These are phyloP conservation scores for Trichonephila clavipes DNA, from an alignment of 1,140 invertebrate species.

Conservation along the genomic window DNA sequence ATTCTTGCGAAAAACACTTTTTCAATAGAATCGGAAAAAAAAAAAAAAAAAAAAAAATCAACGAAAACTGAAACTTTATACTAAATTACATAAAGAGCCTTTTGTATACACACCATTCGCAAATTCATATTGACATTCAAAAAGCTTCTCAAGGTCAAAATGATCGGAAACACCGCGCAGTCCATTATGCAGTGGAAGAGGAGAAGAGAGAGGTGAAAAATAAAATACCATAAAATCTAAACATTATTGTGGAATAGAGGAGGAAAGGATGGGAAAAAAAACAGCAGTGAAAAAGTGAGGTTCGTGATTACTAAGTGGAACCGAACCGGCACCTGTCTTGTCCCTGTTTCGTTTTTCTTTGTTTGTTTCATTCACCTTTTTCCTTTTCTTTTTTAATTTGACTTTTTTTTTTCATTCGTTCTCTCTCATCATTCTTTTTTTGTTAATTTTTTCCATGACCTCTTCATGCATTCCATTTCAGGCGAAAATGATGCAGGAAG, in stretches of 20 bases:
- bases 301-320: constrained; percentile 70
- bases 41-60: not conserved
- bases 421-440: constrained; percentile 22
- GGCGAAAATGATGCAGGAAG: constrained; percentile 67
- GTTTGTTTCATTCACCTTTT: constrained; percentile 66
- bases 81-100: not conserved
- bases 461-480: constrained; percentile 68
- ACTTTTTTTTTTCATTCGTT: constrained; percentile 45
- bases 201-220: constrained; percentile 13
- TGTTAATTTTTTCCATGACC: constrained; percentile 65
- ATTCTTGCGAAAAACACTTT: too few species aligned
- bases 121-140: constrained; percentile 66
- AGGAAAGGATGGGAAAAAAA: constrained; percentile 4
- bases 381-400: constrained; percentile 56
- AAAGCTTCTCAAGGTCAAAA: constrained; percentile 66
- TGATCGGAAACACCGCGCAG: constrained; percentile 41
- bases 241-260: not conserved
- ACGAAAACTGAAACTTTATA: constrained; percentile 13
- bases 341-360: constrained; percentile 47
- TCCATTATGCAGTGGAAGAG: constrained; percentile 53
- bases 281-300: constrained; percentile 6
- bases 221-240: constrained; percentile 45
- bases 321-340: constrained; percentile 65
- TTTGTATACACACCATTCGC: constrained; percentile 25
- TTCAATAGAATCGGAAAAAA: not conserved